A percentile compares a stretch with the other conserved stretches of the same genome.
Conservation (phyloP, 2,888 invertebrate genomes). For the Nephrotoma guestfalica region DNA sequence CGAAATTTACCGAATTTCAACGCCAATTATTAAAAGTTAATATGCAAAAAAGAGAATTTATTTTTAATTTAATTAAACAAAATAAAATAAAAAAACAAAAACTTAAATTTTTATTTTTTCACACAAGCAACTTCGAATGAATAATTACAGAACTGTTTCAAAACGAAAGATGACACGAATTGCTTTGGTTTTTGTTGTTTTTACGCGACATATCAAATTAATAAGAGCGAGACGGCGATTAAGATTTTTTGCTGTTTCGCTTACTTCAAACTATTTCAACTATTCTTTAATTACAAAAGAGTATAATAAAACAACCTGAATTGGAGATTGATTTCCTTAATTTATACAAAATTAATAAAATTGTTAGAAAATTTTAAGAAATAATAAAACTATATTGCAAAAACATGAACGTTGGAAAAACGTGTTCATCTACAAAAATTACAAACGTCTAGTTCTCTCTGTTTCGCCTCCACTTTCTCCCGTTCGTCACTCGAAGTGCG, state of each 20-base stretch:
- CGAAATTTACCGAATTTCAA: background rate
- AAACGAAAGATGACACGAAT: background rate
- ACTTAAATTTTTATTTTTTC: background rate
- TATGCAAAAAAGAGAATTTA: background rate
- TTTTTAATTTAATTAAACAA: background rate
- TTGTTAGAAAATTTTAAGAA: background rate
- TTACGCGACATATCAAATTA: background rate
- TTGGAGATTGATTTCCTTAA: background rate
- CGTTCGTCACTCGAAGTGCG: background rate
- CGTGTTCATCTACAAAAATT: background rate
- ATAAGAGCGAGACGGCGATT: background rate
- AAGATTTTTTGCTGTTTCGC: too few species aligned
- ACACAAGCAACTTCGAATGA: background rate
- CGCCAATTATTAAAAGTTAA: background rate
- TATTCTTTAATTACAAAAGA: too few species aligned
- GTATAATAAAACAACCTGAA: too few species aligned
- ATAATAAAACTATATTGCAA: background rate
- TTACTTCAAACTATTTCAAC: too few species aligned
- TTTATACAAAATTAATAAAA: background rate
- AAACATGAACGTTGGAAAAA: background rate
- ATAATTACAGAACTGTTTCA: background rate
- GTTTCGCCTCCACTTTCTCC: background rate
- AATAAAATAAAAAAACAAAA: background rate
- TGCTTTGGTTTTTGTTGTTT: background rate
- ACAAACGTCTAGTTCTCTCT: background rate